phyloP scores from a whole-genome alignment of 2,797 vertebrate genomes.

The Paratrypauchen microcephalus region DNA sequence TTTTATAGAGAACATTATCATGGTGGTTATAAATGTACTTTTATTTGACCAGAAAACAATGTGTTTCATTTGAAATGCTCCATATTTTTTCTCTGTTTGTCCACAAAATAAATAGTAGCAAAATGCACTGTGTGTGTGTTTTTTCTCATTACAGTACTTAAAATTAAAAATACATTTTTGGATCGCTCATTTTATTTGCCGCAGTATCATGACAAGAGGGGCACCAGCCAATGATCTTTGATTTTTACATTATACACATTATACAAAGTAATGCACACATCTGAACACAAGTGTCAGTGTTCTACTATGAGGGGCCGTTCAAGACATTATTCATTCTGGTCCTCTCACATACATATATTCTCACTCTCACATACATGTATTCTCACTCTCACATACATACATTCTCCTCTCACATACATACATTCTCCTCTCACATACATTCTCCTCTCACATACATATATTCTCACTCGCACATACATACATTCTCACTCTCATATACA shows the following conservation, averaged over 20 bases:
- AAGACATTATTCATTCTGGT: too few relatives aligned
- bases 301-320: too few relatives aligned
- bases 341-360: too few relatives aligned
- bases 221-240: background rate
- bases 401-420: too few relatives aligned
- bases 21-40: slow-evolving; percentile 69
- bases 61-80: slow-evolving; percentile 75
- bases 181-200: background rate
- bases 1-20: slow-evolving; percentile 77
- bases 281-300: background rate
- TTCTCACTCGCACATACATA: too few relatives aligned
- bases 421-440: too few relatives aligned
- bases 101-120: slow-evolving; percentile 81
- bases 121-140: slow-evolving; percentile 42
- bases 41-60: slow-evolving; percentile 61
- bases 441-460: too few relatives aligned
- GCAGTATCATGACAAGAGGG: background rate
- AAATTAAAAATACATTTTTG: background rate
- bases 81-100: slow-evolving; percentile 76
- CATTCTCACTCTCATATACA: too few relatives aligned
- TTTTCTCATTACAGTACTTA: slow-evolving; percentile 3
- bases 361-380: too few relatives aligned
- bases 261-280: background rate
- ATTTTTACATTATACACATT: background rate
- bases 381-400: too few relatives aligned